phyloP scores from a whole-genome alignment of 2,797 vertebrate species.

The Darevskia mixta region DNA sequence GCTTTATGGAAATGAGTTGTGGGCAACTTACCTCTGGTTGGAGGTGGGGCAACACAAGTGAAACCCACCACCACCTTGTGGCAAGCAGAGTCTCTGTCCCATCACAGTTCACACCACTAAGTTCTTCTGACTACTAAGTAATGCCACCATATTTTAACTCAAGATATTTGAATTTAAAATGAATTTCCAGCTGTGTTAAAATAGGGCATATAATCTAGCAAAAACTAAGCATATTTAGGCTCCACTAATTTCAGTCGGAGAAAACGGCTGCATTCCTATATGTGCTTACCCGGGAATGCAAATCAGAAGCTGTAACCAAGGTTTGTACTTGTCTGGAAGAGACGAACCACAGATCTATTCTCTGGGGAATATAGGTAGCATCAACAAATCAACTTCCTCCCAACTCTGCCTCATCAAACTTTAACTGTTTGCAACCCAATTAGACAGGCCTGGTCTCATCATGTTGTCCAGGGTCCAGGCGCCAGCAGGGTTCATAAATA shows the following conservation, averaged over 20 bases:
- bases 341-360: not conserved
- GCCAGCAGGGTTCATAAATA: not conserved
- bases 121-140: not conserved
- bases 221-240: not conserved
- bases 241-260: not conserved
- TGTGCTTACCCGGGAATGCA: not conserved
- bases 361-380: not conserved
- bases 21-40: too few species aligned
- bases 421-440: not conserved
- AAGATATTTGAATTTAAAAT: not conserved
- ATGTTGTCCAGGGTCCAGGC: not conserved
- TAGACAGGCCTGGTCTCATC: not conserved
- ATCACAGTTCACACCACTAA: too few species aligned
- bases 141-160: not conserved
- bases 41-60: too few species aligned
- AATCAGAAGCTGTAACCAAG: too few species aligned
- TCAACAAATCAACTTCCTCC: not conserved
- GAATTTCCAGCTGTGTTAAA: not conserved
- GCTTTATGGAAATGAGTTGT: too few species aligned
- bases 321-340: too few species aligned
- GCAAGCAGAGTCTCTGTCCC: too few species aligned
- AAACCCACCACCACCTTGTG: too few species aligned
- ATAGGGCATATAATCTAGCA: not conserved
- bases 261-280: not conserved
- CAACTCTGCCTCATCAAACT: not conserved